Conservation (phyloP, 2,888 invertebrate species). For the Proisotoma minuta region DNA sequence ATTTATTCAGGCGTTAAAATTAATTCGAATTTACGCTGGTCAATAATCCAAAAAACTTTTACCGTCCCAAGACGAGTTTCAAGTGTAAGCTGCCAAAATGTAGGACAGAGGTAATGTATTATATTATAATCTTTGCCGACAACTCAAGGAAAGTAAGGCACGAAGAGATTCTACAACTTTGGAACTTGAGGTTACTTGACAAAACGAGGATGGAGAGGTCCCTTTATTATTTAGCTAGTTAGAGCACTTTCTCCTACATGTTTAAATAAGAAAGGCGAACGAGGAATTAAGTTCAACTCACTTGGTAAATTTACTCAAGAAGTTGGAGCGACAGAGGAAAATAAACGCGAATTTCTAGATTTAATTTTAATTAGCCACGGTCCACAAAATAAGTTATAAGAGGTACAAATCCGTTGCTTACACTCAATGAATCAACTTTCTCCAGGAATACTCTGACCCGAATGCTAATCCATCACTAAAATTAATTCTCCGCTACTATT, state of each 20-base stretch:
- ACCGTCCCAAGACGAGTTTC: not conserved
- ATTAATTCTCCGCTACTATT: no score
- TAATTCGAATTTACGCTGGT: not conserved
- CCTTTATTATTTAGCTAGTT: no score
- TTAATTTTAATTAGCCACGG: not conserved
- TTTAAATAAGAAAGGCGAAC: no score
- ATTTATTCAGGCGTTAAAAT: constrained; percentile 1
- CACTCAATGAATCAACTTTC: not conserved
- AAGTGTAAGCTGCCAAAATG: constrained; percentile 1
- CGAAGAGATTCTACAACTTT: no score
- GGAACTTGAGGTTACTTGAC: no score
- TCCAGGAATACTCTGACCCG: no score
- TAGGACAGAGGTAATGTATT: no score
- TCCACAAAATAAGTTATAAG: not conserved
- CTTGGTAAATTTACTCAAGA: not conserved
- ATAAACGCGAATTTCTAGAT: not conserved
- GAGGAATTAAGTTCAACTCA: no score
- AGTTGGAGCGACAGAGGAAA: not conserved
- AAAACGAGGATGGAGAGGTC: no score
- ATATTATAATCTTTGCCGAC: no score
- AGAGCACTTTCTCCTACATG: not conserved
- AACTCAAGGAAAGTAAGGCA: no score
- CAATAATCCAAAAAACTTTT: not conserved
- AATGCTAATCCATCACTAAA: no score
- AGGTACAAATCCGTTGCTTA: not conserved